Evolutionary conservation across 2,888 invertebrate species (phyloP), one percentile per base, ranked within the genome.

Genomic region (Ariolimax columbianus): DNA sequence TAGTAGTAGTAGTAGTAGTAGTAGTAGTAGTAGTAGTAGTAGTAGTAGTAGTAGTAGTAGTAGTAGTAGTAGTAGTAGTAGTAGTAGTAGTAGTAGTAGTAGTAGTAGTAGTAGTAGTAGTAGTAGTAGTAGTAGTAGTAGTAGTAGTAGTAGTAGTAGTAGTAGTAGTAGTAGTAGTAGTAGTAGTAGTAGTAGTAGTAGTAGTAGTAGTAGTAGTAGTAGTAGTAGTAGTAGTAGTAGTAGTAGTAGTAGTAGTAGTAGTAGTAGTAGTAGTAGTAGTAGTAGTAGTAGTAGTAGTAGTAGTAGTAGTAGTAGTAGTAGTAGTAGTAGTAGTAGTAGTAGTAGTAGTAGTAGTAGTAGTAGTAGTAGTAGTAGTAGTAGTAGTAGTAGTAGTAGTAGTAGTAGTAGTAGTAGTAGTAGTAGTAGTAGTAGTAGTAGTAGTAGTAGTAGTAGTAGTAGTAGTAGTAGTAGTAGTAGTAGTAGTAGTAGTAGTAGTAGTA

Each of bases 281-380:
- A 55, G 73, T 72, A 51, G 23, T 51, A 0, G 0, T 51, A 51
- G 51, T 23, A 17, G 51, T 51, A 17, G 51, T 1, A 17, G 17
- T 23, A 17, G 51, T 17, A 51, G 51, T 51, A 59, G 59, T 59
- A 80, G 66, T 80, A 80, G 66, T 80, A 80, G 66, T 80, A 80
- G 66, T 68, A 80, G 68, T 68, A 80, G 68, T 68, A 80, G 68
- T 38, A 80, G 68, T 36, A 80, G 68, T 36, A 80, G 68, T 36
- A 80, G 68, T 1, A 80, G 59, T n/a, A 59, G 68, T 40, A 80
- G 68, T 40, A 80, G 68, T 63, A 80, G 68, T 36, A 80, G 40
- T 36, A 80, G 68, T 66, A 80, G 40, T 68, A 80, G 68, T 68
- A 80, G 68, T 40, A 80, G 68, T 68, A 80, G 40, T 66, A 11